Conservation (phyloP, 2,113 vertebrate species). For the Chlamydotis undulata region DNA sequence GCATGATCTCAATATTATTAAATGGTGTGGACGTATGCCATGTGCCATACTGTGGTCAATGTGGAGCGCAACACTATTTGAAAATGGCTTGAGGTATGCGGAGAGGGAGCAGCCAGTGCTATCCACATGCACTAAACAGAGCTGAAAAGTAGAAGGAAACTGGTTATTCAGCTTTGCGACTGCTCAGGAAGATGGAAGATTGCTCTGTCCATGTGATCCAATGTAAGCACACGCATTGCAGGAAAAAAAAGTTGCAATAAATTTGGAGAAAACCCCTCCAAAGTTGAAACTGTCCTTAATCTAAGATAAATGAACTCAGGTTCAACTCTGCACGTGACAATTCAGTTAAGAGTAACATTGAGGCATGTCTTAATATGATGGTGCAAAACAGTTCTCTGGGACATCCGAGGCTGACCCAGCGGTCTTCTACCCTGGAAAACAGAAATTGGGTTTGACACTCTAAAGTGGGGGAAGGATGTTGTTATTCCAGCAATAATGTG, state of each 20-base stretch:
- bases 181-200: background rate
- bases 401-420: background rate
- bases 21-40: background rate
- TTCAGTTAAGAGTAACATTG: constrained; percentile 14
- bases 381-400: constrained; percentile 20
- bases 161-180: background rate
- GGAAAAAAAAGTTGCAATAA: constrained; percentile 11
- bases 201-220: background rate
- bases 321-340: constrained; percentile 36
- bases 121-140: background rate
- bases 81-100: background rate
- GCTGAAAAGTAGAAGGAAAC: background rate
- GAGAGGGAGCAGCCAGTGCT: background rate
- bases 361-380: background rate
- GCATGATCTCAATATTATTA: background rate
- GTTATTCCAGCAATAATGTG: background rate
- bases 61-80: background rate
- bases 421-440: background rate
- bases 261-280: constrained; percentile 18
- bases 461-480: background rate
- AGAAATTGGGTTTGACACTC: background rate
- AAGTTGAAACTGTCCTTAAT: constrained; percentile 30
- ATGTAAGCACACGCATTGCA: background rate
- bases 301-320: constrained; percentile 33
- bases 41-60: background rate